Evolutionary conservation across 2,888 invertebrate genomes (phyloP).

Genomic region (Cataglyphis albicans): DNA sequence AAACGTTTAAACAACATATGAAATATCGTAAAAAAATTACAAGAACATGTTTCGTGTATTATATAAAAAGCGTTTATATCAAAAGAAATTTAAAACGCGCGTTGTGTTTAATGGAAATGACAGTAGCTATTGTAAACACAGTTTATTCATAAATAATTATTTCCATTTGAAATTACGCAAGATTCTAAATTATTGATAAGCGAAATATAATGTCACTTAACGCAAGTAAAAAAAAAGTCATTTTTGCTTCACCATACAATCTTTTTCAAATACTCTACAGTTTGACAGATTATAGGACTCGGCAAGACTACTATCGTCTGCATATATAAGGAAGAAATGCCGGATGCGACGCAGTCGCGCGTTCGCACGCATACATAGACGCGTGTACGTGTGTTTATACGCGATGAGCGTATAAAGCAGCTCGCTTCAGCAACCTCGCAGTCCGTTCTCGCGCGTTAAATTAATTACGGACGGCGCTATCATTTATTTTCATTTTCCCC

Average conservation of each 20-base stretch:
- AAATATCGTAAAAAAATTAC: not conserved
- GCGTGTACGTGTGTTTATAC: conserved; percentile 67
- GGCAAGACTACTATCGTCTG: not conserved
- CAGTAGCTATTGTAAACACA: not conserved
- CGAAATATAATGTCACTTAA: not conserved
- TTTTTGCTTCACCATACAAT: not conserved
- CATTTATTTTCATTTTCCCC: conserved; percentile 85
- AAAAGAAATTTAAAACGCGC: not conserved
- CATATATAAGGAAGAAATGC: conserved; percentile 28
- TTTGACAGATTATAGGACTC: conserved; percentile 12
- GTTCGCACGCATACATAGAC: conserved; percentile 49
- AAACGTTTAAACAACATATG: not conserved
- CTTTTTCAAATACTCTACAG: not conserved
- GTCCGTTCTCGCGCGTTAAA: conserved; percentile 81
- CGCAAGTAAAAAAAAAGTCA: not conserved
- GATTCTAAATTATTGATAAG: not conserved
- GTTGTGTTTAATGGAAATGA: not conserved
- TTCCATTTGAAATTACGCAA: not conserved
- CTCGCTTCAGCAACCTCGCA: conserved; percentile 75
- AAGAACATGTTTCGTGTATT: not conserved
- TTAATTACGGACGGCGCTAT: conserved; percentile 84
- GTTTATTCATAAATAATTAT: not conserved
- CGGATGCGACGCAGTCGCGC: conserved; percentile 48
- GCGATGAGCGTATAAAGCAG: conserved; percentile 75
- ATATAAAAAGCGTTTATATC: not conserved